Conservation (phyloP, 2,113 vertebrate species). For the Tupaia chinensis region DNA sequence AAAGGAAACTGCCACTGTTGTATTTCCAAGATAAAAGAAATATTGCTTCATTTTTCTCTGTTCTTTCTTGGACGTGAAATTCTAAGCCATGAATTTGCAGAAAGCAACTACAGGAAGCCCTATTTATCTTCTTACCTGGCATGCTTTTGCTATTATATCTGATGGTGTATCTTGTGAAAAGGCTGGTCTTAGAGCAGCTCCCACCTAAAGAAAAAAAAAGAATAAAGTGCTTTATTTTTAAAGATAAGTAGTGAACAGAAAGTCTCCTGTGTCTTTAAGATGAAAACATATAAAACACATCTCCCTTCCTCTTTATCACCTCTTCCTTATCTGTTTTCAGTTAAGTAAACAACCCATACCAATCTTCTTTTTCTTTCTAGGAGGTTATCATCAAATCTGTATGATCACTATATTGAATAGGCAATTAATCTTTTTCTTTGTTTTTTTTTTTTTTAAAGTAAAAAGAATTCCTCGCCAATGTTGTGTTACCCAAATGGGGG, state of each 20-base stretch:
- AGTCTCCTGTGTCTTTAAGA: conserved; percentile 24
- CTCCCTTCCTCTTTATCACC: neutral
- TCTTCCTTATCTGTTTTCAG: neutral
- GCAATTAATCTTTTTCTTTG: conserved; percentile 21
- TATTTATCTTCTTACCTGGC: conserved; percentile 91
- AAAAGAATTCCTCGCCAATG: conserved; percentile 35
- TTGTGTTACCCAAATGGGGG: no score
- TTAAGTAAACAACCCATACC: conserved; percentile 1
- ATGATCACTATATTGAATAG: neutral
- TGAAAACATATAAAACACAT: conserved; percentile 37
- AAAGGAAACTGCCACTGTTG: neutral
- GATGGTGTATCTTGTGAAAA: conserved; percentile 99
- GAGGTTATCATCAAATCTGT: conserved; percentile 30
- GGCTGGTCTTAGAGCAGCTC: conserved; percentile 97
- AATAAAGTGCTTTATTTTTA: conserved; percentile 53
- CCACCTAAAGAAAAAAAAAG: conserved; percentile 89
- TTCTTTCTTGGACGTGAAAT: conserved; percentile 60
- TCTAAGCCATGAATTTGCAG: neutral
- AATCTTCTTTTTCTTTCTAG: conserved; percentile 39
- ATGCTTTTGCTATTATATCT: conserved; percentile 98
- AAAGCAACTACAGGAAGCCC: neutral
- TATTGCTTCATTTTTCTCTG: conserved; percentile 54
- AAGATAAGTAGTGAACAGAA: conserved; percentile 48
- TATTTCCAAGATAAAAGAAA: conserved; percentile 58
- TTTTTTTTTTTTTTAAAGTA: conserved; percentile 51